A percentile compares a stretch with the other conserved stretches of the same genome.
phyloP scores from a whole-genome alignment of 35 echinoderm and acorn worm species.

The Ophioderma brevispina region DNA sequence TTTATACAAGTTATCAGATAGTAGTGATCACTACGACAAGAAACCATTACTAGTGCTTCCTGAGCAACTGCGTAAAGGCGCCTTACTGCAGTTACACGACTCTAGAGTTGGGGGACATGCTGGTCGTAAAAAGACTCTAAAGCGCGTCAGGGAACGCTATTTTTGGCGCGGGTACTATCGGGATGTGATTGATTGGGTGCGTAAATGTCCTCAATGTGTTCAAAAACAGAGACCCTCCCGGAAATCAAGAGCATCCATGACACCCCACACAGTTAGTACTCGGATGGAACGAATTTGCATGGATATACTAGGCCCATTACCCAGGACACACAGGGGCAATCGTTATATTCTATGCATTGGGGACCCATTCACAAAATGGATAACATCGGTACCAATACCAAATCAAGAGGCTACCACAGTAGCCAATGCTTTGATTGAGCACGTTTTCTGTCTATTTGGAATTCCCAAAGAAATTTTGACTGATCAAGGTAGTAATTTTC shows the following conservation, averaged over 20 bases:
- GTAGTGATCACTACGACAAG: neutral
- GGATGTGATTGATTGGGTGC: neutral
- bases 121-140: neutral
- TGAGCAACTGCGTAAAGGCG: neutral
- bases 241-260: constrained; percentile 13
- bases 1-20: neutral
- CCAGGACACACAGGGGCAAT: constrained; percentile 46
- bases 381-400: constrained; percentile 50
- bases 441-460: constrained; percentile 62
- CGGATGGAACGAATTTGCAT: constrained; percentile 47
- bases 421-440: constrained; percentile 38
- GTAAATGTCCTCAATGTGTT: neutral
- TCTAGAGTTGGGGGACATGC: neutral
- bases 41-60: constrained; percentile 27
- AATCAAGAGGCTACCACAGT: constrained; percentile 52
- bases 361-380: constrained; percentile 72
- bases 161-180: constrained; percentile 19
- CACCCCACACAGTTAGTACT: neutral
- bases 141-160: constrained; percentile 19
- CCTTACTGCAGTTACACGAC: neutral
- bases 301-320: constrained; percentile 46
- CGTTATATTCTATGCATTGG: constrained; percentile 35
- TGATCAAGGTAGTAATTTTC: constrained; percentile 72
- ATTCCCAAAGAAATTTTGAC: constrained; percentile 41
- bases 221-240: constrained; percentile 13